Base-by-base conservation (phyloP, 2,888 invertebrate genomes). In the Zhengitettix transpicula region DNA sequence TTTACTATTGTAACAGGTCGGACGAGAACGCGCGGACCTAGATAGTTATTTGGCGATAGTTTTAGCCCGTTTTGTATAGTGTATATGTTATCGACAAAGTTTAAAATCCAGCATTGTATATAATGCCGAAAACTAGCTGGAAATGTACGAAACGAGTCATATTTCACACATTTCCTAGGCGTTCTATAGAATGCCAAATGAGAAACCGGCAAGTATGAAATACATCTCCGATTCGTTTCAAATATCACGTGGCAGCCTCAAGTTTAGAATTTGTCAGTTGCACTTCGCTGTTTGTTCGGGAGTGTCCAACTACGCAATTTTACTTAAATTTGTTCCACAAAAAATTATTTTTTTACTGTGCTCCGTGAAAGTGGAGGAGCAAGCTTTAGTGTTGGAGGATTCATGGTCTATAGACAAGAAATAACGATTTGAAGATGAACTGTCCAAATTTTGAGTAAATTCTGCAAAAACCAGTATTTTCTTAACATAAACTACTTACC, bases 141-240 rank as follows among this genome's bases (percentile, higher is more conserved):
- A 42, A 42, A 52, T 52, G 12, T 52, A 15, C 9, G 28, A 55
- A 15, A 55, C 16, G 40, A 15, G 9, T 40, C 16, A 28, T 28
- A 55, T 55, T 55, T 55, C 55, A 55, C 40, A 40, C 55, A 55
- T 55, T 55, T 55, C 55, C 55, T 55, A 55, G 55, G 55, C 55
- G 28, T 55, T 55, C 55, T 55, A 55, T 55, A 15, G 28, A 55
- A 40, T 55, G 55, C 16, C 16, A 55, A 55, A 11, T 55, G 55
- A 55, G 28, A 40, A 55, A 55, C 55, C 16, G 40, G 55, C 55
- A 52, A n/a, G n/a, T n/a, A n/a, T n/a, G n/a, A n/a, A n/a, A n/a
- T n/a, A n/a, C n/a, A n/a, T n/a, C n/a, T n/a, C 52, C 52, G 16
- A 52, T 52, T 52, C 52, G 16, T 52, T 52, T 52, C 16, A n/a